A percentile compares a stretch with the other conserved stretches of the same genome.
These are phyloP conservation scores for Hirudo medicinalis DNA, from an alignment of 1,140 invertebrate genomes.

Conservation along the genomic window DNA sequence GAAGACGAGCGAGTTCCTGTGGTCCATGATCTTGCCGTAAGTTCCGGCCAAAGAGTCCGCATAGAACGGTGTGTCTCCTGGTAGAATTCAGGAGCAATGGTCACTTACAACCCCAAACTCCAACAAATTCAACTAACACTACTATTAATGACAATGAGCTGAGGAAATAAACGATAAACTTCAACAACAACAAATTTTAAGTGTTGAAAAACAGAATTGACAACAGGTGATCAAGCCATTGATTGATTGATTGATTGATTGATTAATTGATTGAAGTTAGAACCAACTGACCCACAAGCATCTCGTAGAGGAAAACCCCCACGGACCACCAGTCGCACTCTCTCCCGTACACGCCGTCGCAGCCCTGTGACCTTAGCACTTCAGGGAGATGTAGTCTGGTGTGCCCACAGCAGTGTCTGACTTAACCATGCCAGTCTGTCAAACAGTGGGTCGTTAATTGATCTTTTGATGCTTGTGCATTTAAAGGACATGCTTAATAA, in stretches of 20 bases:
- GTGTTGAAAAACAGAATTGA: too few species aligned
- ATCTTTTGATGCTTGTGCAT: too few species aligned
- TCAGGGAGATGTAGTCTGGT: constrained; percentile 99
- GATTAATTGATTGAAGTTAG: too few species aligned
- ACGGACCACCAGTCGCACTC: constrained; percentile 99
- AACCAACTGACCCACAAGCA: constrained; percentile 62
- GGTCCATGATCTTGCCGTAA: constrained; percentile 99
- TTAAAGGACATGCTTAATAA: too few species aligned
- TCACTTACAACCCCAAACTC: too few species aligned
- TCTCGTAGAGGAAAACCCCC: constrained; percentile 95
- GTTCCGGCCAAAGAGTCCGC: constrained; percentile 97
- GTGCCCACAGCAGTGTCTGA: constrained; percentile 97
- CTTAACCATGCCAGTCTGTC: constrained; percentile 73
- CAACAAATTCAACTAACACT: too few species aligned
- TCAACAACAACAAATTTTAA: too few species aligned
- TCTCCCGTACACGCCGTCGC: constrained; percentile 68
- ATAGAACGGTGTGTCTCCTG: constrained; percentile 97
- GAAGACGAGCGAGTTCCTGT: constrained; percentile 88
- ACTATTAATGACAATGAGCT: too few species aligned
- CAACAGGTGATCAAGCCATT: too few species aligned
- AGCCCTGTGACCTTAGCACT: constrained; percentile 89
- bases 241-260: too few species aligned
- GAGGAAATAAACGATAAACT: too few species aligned
- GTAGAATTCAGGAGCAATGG: neutral
- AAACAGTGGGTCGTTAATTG: too few species aligned